phyloP scores from a whole-genome alignment of 1,140 invertebrate genomes.

The Drosophila pruinosa region DNA sequence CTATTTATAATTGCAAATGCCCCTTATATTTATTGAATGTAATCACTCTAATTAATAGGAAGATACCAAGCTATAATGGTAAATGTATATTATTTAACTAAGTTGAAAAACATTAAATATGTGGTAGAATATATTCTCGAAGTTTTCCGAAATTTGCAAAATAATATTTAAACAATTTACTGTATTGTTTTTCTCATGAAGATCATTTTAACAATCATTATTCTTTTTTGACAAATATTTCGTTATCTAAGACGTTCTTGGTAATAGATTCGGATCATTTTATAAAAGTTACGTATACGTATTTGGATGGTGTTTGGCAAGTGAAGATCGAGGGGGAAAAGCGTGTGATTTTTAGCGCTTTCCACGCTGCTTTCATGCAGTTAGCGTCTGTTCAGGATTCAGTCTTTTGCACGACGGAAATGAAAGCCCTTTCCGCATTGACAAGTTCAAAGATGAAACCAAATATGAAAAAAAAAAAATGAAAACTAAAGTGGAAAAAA shows the following conservation, averaged over 20 bases:
- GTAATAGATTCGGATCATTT: neutral
- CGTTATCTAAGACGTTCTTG: neutral
- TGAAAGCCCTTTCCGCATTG: conserved; percentile 75
- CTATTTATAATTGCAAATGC: too few relatives aligned
- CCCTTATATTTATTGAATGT: too few relatives aligned
- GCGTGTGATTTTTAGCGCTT: neutral
- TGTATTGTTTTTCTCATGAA: too few relatives aligned
- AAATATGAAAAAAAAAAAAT: conserved; percentile 24
- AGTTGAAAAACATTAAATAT: too few relatives aligned
- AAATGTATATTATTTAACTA: too few relatives aligned
- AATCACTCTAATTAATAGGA: too few relatives aligned
- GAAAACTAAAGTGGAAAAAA: conserved; percentile 36
- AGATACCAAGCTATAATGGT: too few relatives aligned
- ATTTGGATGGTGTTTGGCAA: neutral
- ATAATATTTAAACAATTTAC: too few relatives aligned
- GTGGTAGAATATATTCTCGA: too few relatives aligned
- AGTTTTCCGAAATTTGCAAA: too few relatives aligned
- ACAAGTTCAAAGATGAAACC: conserved; percentile 65
- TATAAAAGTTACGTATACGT: neutral
- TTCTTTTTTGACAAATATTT: too few relatives aligned
- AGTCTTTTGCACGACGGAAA: conserved; percentile 61
- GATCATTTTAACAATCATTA: too few relatives aligned
- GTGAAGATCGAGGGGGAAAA: neutral
- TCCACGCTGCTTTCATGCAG: conserved; percentile 31
- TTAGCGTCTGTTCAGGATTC: conserved; percentile 13